A percentile compares a stretch with the other conserved stretches of the same genome.
Evolutionary conservation across 1,140 invertebrate genomes (phyloP).

Genomic region (Nasonia longicornis): DNA sequence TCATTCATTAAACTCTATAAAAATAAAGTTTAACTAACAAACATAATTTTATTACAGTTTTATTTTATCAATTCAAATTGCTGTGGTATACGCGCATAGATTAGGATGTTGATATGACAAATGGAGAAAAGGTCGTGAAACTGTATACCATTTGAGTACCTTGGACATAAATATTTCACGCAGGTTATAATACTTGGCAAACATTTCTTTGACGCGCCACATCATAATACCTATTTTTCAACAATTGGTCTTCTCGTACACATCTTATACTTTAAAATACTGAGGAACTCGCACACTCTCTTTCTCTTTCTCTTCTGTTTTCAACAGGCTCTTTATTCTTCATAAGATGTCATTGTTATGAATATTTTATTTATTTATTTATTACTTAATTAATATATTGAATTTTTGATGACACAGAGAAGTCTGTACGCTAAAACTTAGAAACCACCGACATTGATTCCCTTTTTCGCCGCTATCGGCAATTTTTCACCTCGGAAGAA

Average conservation of each 20-base stretch:
- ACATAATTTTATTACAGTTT: conserved; percentile 45
- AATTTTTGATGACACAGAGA: conserved; percentile 20
- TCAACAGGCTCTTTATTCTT: conserved; percentile 17
- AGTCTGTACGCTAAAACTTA: conserved; percentile 19
- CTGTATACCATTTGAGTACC: conserved; percentile 38
- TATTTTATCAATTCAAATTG: conserved; percentile 27
- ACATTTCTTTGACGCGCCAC: neutral
- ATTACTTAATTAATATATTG: neutral
- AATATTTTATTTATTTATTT: conserved; percentile 8
- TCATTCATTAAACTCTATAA: conserved; percentile 37
- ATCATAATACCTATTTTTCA: neutral
- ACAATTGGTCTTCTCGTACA: conserved; percentile 10
- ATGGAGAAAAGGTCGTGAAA: neutral
- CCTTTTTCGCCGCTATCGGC: conserved; percentile 90
- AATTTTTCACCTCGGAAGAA: conserved; percentile 84
- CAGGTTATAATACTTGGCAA: conserved; percentile 25
- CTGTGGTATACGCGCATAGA: neutral
- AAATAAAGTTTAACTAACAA: conserved; percentile 52
- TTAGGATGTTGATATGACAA: neutral
- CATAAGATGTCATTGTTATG: conserved; percentile 10
- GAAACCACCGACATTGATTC: conserved; percentile 73
- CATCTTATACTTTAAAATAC: conserved; percentile 23
- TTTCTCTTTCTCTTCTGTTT: conserved; percentile 17
- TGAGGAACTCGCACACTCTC: neutral
- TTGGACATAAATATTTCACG: conserved; percentile 28